Base-by-base conservation (phyloP, 2,113 vertebrate species). In the Malaclemys terrapin region DNA sequence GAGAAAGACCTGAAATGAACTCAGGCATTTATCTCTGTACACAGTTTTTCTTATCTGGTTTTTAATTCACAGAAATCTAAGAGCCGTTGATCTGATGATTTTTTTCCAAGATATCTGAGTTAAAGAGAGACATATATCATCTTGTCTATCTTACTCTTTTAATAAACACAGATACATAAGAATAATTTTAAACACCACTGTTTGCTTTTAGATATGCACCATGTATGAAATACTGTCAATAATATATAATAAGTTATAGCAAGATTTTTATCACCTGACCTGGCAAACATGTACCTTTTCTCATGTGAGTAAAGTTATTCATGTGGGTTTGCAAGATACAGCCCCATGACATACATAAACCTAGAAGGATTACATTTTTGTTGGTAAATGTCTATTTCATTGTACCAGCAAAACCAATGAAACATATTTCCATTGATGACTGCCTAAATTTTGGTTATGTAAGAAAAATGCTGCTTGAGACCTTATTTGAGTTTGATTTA, bases 1-100 rank as follows among this genome's bases (percentile, higher is more conserved):
- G 91, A 97, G 97, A 98, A 98, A 94, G 97, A 97, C 96, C 98
- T 95, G 89, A 95, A 96, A 97, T 98, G 97, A 98, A 98, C 97
- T 95, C 92, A 62, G 80, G 47, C 93, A 56, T 72, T 25, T 81
- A 93, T 82, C 76, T 53, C 52, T 50, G 52, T 94, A 85, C 56
- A 11, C 69, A 76, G 62, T 82, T 88, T 53, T 89, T 88, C 92
- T 94, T 87, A 92, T 69, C 84, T 49, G 54, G 19, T 82, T 96
- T 93, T 93, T 62, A 95, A 93, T 91, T 94, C 62, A 84, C 10
- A 57, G 78, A 97, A 97, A 95, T 92, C 79, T 69, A 90, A 86
- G 62, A 93, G 89, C 38, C 8, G 1, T 80, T 84, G 47, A n/a
- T 85, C 88, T 57, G 38, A 93, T 72, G 12, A 93, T 91, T 96